Percentiles rank a stretch among this genome's conserved stretches.
phyloP scores from a whole-genome alignment of 2,888 invertebrate species.

The Dorcus hopei region DNA sequence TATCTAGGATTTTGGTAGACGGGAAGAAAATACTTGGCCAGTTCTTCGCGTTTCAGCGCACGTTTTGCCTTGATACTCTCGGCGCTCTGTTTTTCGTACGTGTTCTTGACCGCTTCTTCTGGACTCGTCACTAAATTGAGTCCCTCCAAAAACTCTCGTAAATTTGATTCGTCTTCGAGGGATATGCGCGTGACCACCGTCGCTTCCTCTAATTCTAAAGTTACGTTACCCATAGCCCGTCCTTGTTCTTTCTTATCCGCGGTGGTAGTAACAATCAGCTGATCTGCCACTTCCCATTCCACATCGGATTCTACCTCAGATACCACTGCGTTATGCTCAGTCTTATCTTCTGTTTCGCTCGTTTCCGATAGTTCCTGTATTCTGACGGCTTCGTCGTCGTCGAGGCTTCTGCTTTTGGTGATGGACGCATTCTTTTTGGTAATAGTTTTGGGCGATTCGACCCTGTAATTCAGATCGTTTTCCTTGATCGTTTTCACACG shows the following conservation, averaged over 20 bases:
- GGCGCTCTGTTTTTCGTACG: constrained; percentile 25
- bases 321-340: constrained; percentile 53
- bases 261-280: constrained; percentile 37
- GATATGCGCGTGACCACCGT: constrained; percentile 43
- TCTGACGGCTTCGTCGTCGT: constrained; percentile 44
- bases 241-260: constrained; percentile 25
- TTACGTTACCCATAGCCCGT: constrained; percentile 7
- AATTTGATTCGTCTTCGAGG: constrained; percentile 56
- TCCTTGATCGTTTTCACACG: background rate
- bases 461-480: constrained; percentile 36
- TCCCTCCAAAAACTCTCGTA: constrained; percentile 57
- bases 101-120: constrained; percentile 37
- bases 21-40: constrained; percentile 58
- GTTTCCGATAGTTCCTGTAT: constrained; percentile 45
- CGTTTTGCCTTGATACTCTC: constrained; percentile 47
- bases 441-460: constrained; percentile 42
- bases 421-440: constrained; percentile 6
- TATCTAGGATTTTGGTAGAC: constrained; percentile 62
- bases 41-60: constrained; percentile 54
- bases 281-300: constrained; percentile 57
- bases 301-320: constrained; percentile 64
- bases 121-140: constrained; percentile 56
- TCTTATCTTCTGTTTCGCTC: constrained; percentile 37
- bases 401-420: constrained; percentile 45
- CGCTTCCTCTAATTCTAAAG: constrained; percentile 4